These are phyloP conservation scores for Drosophila subsilvestris DNA, from an alignment of 2,888 invertebrate genomes.

Conservation along the genomic window DNA sequence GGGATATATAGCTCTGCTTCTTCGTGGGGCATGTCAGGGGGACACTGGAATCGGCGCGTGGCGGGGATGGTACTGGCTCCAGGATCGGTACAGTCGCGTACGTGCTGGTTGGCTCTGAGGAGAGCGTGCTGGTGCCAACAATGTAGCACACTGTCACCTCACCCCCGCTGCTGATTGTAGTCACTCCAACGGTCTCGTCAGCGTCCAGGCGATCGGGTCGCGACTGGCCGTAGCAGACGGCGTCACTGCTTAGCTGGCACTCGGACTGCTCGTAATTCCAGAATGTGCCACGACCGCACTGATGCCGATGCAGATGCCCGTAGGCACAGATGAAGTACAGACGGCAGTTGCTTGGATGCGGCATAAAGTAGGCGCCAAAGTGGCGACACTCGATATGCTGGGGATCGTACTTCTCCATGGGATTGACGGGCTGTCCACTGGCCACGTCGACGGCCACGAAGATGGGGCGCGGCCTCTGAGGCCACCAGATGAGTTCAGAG, in stretches of 20 bases:
- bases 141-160: conserved; percentile 61
- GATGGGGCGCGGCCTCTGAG: conserved; percentile 49
- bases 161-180: conserved; percentile 33
- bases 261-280: conserved; percentile 77
- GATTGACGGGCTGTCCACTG: conserved; percentile 66
- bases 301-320: conserved; percentile 78
- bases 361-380: conserved; percentile 82
- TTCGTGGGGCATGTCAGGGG: conserved; percentile 65
- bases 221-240: conserved; percentile 63
- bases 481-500: conserved; percentile 44
- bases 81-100: conserved; percentile 16
- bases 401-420: conserved; percentile 76
- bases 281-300: conserved; percentile 74
- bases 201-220: not conserved
- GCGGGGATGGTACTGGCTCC: conserved; percentile 28
- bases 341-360: conserved; percentile 79
- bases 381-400: conserved; percentile 76
- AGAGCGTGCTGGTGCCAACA: conserved; percentile 35
- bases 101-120: conserved; percentile 14
- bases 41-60: conserved; percentile 31
- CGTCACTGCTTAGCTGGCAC: conserved; percentile 67
- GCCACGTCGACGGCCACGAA: conserved; percentile 71
- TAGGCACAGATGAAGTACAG: conserved; percentile 82
- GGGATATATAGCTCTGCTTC: conserved; percentile 76
- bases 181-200: not conserved